Percentiles rank a stretch among this genome's conserved stretches.
phyloP scores from a whole-genome alignment of 2,888 invertebrate genomes.

The Pyrrhia umbra region DNA sequence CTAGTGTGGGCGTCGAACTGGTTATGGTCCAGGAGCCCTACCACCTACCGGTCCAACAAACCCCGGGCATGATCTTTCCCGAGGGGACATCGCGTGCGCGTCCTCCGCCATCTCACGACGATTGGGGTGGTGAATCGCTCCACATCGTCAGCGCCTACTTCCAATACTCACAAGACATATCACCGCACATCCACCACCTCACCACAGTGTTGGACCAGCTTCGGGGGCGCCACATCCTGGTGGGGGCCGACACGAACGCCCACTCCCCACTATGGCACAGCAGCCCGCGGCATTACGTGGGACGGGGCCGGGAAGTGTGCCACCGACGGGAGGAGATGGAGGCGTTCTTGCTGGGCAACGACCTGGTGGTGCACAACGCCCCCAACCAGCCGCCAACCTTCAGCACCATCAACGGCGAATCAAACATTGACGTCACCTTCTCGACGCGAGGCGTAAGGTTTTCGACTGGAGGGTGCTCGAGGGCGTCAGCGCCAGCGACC shows the following conservation, averaged over 20 bases:
- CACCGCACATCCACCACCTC: conserved; percentile 24
- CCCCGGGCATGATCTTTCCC: fast-evolving
- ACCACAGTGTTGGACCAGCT: conserved; percentile 31
- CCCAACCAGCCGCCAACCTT: conserved; percentile 40
- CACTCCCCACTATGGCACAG: conserved; percentile 63
- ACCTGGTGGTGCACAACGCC: neutral
- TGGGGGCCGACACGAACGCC: conserved; percentile 59
- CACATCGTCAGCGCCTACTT: neutral
- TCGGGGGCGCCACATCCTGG: conserved; percentile 7
- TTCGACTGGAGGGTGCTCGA: conserved; percentile 47
- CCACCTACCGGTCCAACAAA: conserved; percentile 6
- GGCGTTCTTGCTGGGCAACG: conserved; percentile 1
- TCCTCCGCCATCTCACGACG: conserved; percentile 38
- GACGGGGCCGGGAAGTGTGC: conserved; percentile 33
- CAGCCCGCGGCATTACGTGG: conserved; percentile 18
- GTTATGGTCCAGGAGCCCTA: conserved; percentile 62
- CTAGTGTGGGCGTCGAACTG: conserved; percentile 42
- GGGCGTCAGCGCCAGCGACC: conserved; percentile 49
- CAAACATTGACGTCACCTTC: conserved; percentile 61
- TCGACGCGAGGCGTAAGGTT: conserved; percentile 15
- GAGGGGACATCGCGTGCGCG: conserved; percentile 30
- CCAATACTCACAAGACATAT: conserved; percentile 16
- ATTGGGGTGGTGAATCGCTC: fast-evolving
- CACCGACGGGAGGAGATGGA: neutral
- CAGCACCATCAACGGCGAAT: conserved; percentile 34